These are phyloP conservation scores for Colletes gigas DNA, from an alignment of 1,140 invertebrate species.

Conservation along the genomic window DNA sequence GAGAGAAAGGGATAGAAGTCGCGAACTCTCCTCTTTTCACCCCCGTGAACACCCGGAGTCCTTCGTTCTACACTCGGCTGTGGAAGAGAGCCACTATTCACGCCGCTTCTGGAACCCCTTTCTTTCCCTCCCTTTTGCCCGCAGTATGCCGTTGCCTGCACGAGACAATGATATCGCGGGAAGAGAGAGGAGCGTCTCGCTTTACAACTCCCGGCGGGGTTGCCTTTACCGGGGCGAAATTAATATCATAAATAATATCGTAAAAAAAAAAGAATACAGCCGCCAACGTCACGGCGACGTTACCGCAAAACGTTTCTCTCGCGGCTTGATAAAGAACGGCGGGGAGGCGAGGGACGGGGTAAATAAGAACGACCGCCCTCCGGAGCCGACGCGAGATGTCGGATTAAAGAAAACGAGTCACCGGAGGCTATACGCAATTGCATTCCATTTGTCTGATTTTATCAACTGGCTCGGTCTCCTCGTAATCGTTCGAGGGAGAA, in stretches of 20 bases:
- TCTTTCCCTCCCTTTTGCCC: slow-evolving; percentile 67
- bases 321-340: slow-evolving; percentile 55
- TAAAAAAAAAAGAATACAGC: slow-evolving; percentile 75
- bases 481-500: no score
- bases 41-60: slow-evolving; percentile 68
- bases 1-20: slow-evolving; percentile 14
- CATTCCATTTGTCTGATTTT: slow-evolving; percentile 40
- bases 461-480: not conserved
- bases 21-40: slow-evolving; percentile 73
- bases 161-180: slow-evolving; percentile 81
- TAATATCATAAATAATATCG: slow-evolving; percentile 82
- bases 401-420: slow-evolving; percentile 63
- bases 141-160: slow-evolving; percentile 58
- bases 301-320: slow-evolving; percentile 68
- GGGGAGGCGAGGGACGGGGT: not conserved
- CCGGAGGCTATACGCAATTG: slow-evolving; percentile 44
- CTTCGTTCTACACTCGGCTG: slow-evolving; percentile 45
- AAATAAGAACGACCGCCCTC: slow-evolving; percentile 8
- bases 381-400: slow-evolving; percentile 38
- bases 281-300: slow-evolving; percentile 55
- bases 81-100: slow-evolving; percentile 75
- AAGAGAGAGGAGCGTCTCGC: slow-evolving; percentile 70
- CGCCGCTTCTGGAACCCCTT: slow-evolving; percentile 75
- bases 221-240: slow-evolving; percentile 75
- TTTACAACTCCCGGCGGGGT: slow-evolving; percentile 79